Percentiles rank a stretch among this genome's conserved stretches.
Evolutionary conservation across 35 echinoderm and acorn worm genomes (phyloP).

Genomic region (Diadema setosum): DNA sequence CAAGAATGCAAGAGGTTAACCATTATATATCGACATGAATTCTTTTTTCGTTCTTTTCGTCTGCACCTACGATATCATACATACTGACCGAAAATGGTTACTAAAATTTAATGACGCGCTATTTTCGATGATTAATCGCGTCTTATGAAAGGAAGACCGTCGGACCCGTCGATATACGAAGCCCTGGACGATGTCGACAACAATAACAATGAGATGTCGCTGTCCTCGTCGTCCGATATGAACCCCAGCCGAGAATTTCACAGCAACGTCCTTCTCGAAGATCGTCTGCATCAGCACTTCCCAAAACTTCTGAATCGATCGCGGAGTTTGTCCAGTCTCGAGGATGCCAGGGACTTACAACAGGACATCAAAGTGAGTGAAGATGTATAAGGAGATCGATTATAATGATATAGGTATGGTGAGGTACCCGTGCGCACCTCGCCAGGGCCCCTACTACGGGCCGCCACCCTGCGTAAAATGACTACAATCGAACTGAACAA

Average conservation of each 20-base stretch:
- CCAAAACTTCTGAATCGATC: not conserved
- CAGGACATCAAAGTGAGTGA: not conserved
- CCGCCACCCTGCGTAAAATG: not conserved
- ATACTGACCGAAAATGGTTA: too few relatives aligned
- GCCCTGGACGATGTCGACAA: not conserved
- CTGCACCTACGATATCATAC: too few relatives aligned
- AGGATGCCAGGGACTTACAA: not conserved
- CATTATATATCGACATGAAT: too few relatives aligned
- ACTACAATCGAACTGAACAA: not conserved
- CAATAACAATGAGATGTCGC: not conserved
- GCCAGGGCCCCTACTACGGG: not conserved
- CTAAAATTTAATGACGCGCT: too few relatives aligned
- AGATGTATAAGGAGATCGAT: not conserved
- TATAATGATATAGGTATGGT: not conserved
- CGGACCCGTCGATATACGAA: not conserved
- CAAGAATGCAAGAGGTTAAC: too few relatives aligned
- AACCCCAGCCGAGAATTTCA: not conserved
- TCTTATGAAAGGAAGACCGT: not conserved
- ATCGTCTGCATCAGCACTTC: not conserved
- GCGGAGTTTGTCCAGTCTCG: not conserved
- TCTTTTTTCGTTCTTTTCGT: too few relatives aligned
- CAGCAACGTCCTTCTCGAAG: not conserved
- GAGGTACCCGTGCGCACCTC: not conserved
- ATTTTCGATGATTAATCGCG: too few relatives aligned
- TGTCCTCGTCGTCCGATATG: not conserved